Evolutionary conservation across 1,140 invertebrate genomes (phyloP), one percentile per base, ranked within the genome.

Genomic region (Drosophila arizonae): DNA sequence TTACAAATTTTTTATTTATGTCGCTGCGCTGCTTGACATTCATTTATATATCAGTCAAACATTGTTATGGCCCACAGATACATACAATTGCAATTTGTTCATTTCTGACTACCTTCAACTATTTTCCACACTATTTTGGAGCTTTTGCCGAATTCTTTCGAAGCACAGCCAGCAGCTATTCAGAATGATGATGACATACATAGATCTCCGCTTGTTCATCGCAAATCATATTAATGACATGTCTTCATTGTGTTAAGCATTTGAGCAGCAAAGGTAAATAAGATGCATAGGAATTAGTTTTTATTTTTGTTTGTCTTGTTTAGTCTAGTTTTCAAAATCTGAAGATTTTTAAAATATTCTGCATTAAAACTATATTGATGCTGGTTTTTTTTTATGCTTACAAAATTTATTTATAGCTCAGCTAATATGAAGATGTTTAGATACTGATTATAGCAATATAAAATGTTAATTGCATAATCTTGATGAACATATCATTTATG

Each of bases 1-100:
- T 88, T 88, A 78, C 74, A 66, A 80, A 88, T 84, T 89, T 86
- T 88, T 84, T 88, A 84, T 84, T 77, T 76, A 77, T 77, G 81
- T 67, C 45, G 67, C 64, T 73, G 69, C 60, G 66, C 72, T 64
- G 61, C 74, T 82, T 87, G 84, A 88, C 84, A 88, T 88, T 88
- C 84, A 84, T 88, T 89, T 88, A 69, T 77, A 81, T 76, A 87
- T 75, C 81, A 86, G 76, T 87, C 76, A 79, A 79, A 71, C 72
- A 79, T 62, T 79, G 65, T 55, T 66, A 50, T 33, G 54, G 77
- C 55, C 67, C 50, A 70, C 24, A 54, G 41, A 54, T 17, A 52
- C 61, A 51, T 15, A 54, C 61, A 51, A 43, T 26, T 64, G 50
- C 50, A 43, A 6, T 69, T 62, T 57, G 65, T 41, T 62, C 36